A percentile compares a stretch with the other conserved stretches of the same genome.
phyloP scores from a whole-genome alignment of 2,888 invertebrate genomes.

The Volucella inanis region DNA sequence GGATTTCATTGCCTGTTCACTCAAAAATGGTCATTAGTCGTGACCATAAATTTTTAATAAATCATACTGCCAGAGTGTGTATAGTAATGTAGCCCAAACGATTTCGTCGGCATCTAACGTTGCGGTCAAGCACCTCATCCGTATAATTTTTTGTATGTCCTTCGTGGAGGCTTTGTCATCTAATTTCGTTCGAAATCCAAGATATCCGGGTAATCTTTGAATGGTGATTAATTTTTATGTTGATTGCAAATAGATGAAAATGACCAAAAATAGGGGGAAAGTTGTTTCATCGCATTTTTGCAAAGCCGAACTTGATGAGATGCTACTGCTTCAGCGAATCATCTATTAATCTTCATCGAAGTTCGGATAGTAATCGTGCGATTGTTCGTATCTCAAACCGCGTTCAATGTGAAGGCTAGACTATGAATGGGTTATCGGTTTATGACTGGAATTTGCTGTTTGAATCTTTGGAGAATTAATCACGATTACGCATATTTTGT shows the following conservation, averaged over 20 bases:
- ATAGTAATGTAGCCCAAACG: too few relatives aligned
- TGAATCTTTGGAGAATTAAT: background rate
- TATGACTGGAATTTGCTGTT: conserved; percentile 15
- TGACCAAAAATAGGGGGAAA: background rate
- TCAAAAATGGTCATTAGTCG: background rate
- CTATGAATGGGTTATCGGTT: background rate
- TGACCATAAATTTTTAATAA: conserved; percentile 1
- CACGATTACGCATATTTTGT: conserved; percentile 4
- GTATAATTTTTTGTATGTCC: conserved; percentile 17
- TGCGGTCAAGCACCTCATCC: conserved; percentile 46
- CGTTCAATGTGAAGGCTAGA: conserved; percentile 15
- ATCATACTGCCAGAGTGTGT: background rate
- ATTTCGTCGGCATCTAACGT: background rate
- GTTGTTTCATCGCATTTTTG: conserved; percentile 14
- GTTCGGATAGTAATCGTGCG: background rate
- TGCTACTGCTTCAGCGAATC: conserved; percentile 29
- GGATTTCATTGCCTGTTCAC: conserved; percentile 15
- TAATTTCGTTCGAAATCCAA: background rate
- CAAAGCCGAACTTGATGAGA: background rate
- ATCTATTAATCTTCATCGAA: conserved; percentile 16
- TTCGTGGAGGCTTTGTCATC: conserved; percentile 11
- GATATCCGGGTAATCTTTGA: conserved; percentile 24
- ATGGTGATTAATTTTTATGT: conserved; percentile 11
- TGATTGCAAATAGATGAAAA: background rate
- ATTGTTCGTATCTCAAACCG: conserved; percentile 9